Evolutionary conservation across 2,113 vertebrate genomes (phyloP).

Genomic region (Cavia aperea): DNA sequence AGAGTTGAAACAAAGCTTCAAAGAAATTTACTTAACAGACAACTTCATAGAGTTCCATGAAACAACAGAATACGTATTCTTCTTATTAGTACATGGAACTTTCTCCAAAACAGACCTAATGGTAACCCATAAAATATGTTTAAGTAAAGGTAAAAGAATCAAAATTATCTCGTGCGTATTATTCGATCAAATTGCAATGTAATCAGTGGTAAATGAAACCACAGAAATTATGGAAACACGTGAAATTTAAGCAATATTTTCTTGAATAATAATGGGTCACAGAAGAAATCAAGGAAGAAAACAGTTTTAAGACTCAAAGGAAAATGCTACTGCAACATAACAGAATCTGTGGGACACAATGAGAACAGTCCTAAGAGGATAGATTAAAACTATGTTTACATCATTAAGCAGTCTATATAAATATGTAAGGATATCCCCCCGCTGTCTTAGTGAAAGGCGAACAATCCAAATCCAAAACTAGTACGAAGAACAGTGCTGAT

Average conservation of each 20-base stretch:
- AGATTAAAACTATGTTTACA: not conserved
- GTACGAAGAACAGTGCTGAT: not conserved
- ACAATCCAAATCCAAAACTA: not conserved
- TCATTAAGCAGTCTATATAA: not conserved
- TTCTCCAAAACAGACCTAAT: not conserved
- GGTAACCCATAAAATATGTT: not conserved
- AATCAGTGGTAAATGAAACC: not conserved
- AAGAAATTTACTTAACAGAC: not conserved
- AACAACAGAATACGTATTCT: not conserved
- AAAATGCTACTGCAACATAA: not conserved
- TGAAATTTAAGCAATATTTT: not conserved
- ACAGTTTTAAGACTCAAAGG: not conserved
- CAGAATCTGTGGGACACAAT: not conserved
- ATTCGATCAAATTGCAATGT: not conserved
- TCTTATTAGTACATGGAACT: not conserved
- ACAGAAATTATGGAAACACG: not conserved
- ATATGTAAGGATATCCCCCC: not conserved
- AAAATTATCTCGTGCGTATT: not conserved
- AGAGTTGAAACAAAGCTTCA: not conserved
- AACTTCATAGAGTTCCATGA: not conserved
- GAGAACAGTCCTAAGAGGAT: not conserved
- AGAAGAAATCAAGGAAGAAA: not conserved
- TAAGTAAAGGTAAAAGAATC: not conserved
- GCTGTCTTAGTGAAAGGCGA: not conserved
- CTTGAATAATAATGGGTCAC: not conserved